Evolutionary conservation across 2,888 invertebrate genomes (phyloP).

Genomic region (Cryptus armator): DNA sequence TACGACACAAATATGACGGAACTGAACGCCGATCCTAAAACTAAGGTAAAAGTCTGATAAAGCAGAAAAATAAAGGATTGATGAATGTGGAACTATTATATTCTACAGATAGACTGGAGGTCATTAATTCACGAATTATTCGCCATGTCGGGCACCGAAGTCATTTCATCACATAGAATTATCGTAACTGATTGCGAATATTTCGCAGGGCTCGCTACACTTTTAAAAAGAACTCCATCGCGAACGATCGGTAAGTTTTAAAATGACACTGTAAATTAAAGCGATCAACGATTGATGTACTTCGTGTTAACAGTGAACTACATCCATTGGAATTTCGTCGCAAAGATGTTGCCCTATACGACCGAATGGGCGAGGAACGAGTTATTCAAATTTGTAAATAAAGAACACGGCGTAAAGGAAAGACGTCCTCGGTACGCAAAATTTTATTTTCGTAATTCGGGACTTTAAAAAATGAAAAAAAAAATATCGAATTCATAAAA

Average conservation of each 20-base stretch:
- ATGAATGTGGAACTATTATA: not conserved
- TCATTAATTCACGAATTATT: slow-evolving; percentile 46
- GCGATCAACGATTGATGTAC: not conserved
- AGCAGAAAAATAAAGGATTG: not conserved
- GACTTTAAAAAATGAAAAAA: too few relatives aligned
- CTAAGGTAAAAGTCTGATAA: slow-evolving; percentile 21
- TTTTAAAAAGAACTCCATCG: slow-evolving; percentile 60
- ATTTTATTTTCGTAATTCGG: not conserved
- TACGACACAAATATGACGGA: slow-evolving; percentile 44
- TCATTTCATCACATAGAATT: slow-evolving; percentile 23
- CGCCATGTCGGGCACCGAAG: slow-evolving; percentile 33
- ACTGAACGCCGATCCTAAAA: slow-evolving; percentile 22
- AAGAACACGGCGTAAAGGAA: slow-evolving; percentile 54
- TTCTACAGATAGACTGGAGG: slow-evolving; percentile 49
- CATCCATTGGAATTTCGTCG: slow-evolving; percentile 71
- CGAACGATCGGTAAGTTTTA: slow-evolving; percentile 66
- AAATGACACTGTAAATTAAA: not conserved
- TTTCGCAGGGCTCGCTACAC: slow-evolving; percentile 35
- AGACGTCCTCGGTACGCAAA: slow-evolving; percentile 52
- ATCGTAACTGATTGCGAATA: not conserved
- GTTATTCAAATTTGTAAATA: slow-evolving; percentile 29
- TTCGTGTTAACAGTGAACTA: slow-evolving; percentile 67
- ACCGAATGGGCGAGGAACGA: slow-evolving; percentile 54
- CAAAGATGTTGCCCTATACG: slow-evolving; percentile 61
- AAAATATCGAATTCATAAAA: too few relatives aligned